Percentiles rank a stretch among this genome's conserved stretches.
These are phyloP conservation scores for Brassicogethes aeneus DNA, from an alignment of 2,888 invertebrate genomes.

Conservation along the genomic window DNA sequence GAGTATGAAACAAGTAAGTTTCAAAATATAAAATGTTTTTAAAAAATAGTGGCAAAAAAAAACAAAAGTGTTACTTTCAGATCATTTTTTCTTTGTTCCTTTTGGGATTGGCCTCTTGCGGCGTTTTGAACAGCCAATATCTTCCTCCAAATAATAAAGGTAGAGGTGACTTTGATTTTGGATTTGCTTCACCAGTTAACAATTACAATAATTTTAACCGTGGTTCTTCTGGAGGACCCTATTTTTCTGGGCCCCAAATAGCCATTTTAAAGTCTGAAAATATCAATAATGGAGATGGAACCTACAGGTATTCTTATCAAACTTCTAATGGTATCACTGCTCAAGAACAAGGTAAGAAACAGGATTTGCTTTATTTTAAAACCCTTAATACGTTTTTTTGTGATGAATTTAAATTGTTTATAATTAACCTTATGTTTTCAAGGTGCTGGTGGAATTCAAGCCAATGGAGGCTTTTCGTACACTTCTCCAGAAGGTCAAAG, in stretches of 20 bases:
- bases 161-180: constrained; percentile 5
- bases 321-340: constrained; percentile 48
- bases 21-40: too few relatives aligned
- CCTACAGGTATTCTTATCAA: constrained; percentile 18
- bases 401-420: too few relatives aligned
- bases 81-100: constrained; percentile 17
- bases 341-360: constrained; percentile 33
- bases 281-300: constrained; percentile 13
- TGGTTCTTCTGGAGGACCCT: background rate
- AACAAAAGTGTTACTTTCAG: constrained; percentile 13
- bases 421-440: too few relatives aligned
- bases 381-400: too few relatives aligned
- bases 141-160: constrained; percentile 15
- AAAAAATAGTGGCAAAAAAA: too few relatives aligned
- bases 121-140: constrained; percentile 22
- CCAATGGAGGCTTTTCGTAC: constrained; percentile 29
- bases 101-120: constrained; percentile 21
- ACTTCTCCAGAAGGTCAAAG: constrained; percentile 30
- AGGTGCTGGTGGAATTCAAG: constrained; percentile 11
- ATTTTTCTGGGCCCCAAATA: constrained; percentile 6
- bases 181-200: background rate
- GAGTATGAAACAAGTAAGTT: too few relatives aligned
- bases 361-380: too few relatives aligned
- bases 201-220: background rate
- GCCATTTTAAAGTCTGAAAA: constrained; percentile 14